phyloP scores from a whole-genome alignment of 1,140 invertebrate species.

The Acromyrmex echinatior region DNA sequence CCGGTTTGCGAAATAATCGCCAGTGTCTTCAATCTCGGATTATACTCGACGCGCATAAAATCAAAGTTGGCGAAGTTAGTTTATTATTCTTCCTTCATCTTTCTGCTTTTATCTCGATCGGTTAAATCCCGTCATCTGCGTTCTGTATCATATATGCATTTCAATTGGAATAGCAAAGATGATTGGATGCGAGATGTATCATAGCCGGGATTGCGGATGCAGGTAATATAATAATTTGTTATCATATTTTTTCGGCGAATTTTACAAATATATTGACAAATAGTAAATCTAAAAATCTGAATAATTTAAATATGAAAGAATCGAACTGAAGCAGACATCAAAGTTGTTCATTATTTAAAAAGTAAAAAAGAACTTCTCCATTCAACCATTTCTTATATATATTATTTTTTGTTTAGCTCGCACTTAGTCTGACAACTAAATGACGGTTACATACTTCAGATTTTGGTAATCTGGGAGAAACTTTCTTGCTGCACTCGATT shows the following conservation, averaged over 20 bases:
- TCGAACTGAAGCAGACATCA: background rate
- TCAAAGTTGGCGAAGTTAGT: constrained; percentile 13
- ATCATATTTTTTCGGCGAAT: background rate
- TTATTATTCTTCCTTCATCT: constrained; percentile 45
- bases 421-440: too few species aligned
- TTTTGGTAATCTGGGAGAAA: too few species aligned
- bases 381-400: too few species aligned
- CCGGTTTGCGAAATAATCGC: constrained; percentile 70
- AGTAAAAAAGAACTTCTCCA: background rate
- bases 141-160: background rate
- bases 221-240: constrained; percentile 1
- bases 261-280: background rate
- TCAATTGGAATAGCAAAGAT: background rate
- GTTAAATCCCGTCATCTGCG: background rate
- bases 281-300: background rate
- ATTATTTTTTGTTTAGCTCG: too few species aligned
- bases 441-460: too few species aligned
- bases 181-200: background rate
- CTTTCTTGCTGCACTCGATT: too few species aligned
- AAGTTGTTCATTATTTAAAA: background rate
- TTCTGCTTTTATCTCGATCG: constrained; percentile 1
- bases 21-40: constrained; percentile 68
- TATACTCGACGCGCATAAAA: constrained; percentile 42
- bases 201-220: background rate
- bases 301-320: constrained; percentile 9